phyloP scores from a whole-genome alignment of 2,113 vertebrate species.

The Burhinus oedicnemus region DNA sequence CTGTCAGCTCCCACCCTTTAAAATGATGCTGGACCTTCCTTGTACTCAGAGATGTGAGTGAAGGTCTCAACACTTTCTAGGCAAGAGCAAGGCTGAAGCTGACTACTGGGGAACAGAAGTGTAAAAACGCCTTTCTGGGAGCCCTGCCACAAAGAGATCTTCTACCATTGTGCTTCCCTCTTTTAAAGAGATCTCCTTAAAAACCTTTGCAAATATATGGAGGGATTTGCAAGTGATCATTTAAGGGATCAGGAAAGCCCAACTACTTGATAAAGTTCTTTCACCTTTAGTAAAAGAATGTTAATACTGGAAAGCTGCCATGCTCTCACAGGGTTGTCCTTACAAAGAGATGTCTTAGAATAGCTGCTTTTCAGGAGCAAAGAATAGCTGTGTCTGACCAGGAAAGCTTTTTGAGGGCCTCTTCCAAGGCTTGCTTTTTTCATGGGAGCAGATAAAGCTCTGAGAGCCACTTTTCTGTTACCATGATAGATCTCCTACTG shows the following conservation, averaged over 20 bases:
- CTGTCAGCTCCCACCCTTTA: conserved; percentile 31
- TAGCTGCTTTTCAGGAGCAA: neutral
- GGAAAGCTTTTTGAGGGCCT: neutral
- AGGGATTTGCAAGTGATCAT: neutral
- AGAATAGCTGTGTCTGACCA: neutral
- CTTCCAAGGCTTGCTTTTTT: neutral
- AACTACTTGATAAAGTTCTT: neutral
- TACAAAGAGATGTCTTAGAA: neutral
- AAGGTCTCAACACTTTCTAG: neutral
- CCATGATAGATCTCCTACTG: neutral
- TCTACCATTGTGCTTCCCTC: neutral
- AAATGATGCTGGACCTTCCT: neutral
- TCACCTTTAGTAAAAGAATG: neutral
- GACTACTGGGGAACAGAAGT: neutral
- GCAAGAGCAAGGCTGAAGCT: neutral
- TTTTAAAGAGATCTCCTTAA: neutral
- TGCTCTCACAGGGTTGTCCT: neutral
- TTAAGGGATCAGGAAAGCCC: neutral
- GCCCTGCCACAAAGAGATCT: neutral
- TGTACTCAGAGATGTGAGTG: neutral
- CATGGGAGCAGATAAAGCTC: neutral
- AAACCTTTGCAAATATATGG: neutral
- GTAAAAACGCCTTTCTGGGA: neutral
- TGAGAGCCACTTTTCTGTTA: neutral
- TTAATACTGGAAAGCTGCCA: neutral